A percentile compares a stretch with the other conserved stretches of the same genome.
Evolutionary conservation across 2,113 vertebrate genomes (phyloP).

Genomic region (Amphilophus citrinellus): DNA sequence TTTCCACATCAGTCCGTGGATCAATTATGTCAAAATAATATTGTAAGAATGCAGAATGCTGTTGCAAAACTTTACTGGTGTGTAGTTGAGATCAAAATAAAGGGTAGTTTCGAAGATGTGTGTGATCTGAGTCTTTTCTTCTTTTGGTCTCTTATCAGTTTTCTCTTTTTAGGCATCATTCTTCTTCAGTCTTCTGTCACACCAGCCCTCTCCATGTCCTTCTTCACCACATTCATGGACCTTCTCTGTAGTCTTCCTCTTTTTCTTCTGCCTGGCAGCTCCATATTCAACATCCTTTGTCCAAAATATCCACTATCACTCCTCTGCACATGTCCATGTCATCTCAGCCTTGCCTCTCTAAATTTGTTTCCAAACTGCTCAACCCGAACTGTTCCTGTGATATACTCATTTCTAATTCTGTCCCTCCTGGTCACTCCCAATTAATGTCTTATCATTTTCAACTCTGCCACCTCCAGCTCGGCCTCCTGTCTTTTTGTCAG

Average conservation of each 20-base stretch:
- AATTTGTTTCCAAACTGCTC: neutral
- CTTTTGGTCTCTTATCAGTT: too few relatives aligned
- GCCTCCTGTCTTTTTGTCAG: conserved; percentile 1
- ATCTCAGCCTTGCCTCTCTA: neutral
- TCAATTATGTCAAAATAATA: neutral
- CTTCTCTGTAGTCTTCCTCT: neutral
- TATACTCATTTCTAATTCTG: neutral
- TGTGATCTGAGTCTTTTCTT: too few relatives aligned
- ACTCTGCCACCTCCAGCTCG: neutral
- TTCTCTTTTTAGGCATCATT: neutral
- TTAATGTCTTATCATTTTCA: neutral
- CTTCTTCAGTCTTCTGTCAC: neutral
- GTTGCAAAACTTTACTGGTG: neutral
- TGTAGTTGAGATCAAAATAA: neutral
- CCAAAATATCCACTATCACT: neutral
- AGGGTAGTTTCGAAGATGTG: too few relatives aligned
- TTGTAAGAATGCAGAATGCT: neutral
- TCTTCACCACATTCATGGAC: neutral
- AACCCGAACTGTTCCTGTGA: neutral
- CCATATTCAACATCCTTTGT: neutral
- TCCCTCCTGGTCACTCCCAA: neutral
- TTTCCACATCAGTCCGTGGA: neutral
- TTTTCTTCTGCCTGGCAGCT: neutral
- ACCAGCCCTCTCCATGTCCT: neutral
- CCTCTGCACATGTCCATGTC: conserved; percentile 1